These are phyloP conservation scores for Machaerirhynchus nigripectus DNA, from an alignment of 2,113 vertebrate species.

Conservation along the genomic window DNA sequence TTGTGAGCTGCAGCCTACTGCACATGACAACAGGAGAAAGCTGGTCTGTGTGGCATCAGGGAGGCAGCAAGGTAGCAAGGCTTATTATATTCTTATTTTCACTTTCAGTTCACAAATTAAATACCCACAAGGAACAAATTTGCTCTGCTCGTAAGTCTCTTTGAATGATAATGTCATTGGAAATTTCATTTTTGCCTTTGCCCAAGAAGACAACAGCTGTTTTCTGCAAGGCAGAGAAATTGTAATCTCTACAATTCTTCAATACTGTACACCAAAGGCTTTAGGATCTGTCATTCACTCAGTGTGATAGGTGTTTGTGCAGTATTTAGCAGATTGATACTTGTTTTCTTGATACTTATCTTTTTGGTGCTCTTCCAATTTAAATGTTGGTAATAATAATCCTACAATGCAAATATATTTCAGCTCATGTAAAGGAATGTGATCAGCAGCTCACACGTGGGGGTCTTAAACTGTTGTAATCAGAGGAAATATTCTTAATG, in stretches of 20 bases:
- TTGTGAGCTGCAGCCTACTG: neutral
- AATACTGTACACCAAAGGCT: neutral
- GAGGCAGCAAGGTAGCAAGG: neutral
- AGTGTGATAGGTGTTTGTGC: neutral
- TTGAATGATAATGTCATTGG: neutral
- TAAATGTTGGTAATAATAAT: neutral
- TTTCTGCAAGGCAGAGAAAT: neutral
- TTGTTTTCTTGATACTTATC: neutral
- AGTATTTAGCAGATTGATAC: neutral
- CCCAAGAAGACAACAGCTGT: neutral
- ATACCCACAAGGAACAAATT: neutral
- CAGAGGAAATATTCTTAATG: neutral
- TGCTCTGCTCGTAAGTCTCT: neutral
- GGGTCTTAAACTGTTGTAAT: neutral
- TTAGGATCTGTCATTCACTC: neutral
- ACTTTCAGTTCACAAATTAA: neutral
- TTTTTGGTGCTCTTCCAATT: neutral
- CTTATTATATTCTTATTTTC: neutral
- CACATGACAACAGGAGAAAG: neutral
- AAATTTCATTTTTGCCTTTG: slow-evolving; percentile 8
- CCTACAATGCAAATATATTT: neutral
- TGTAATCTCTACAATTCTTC: neutral
- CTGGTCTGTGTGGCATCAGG: neutral
- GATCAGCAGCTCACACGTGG: neutral
- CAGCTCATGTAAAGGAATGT: neutral